These are phyloP conservation scores for Apostichopus californicus DNA, from an alignment of 35 echinoderm and acorn worm species.

Conservation along the genomic window DNA sequence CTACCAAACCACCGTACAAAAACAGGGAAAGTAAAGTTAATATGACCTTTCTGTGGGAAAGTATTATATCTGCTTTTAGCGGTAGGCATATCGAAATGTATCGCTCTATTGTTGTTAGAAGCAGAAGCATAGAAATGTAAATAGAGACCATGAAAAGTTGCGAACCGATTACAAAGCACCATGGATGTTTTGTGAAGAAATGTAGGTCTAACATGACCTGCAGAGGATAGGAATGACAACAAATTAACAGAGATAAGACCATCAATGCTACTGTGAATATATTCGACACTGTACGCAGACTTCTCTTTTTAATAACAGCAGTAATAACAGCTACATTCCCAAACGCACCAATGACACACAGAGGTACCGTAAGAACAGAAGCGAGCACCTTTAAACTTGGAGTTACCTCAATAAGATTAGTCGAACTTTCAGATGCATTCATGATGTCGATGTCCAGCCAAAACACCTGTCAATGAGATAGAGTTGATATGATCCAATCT, in stretches of 20 bases:
- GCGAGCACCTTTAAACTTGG: slow-evolving; percentile 2
- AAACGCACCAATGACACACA: slow-evolving; percentile 10
- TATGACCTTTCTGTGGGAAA: slow-evolving; percentile 8
- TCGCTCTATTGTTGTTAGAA: slow-evolving; percentile 33
- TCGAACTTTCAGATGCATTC: background rate
- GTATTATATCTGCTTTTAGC: slow-evolving; percentile 1
- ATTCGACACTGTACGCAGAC: slow-evolving; percentile 5
- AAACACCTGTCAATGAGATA: too few relatives aligned
- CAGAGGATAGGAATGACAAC: slow-evolving; percentile 8
- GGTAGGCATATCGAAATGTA: slow-evolving; percentile 40
- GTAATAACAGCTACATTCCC: slow-evolving; percentile 12
- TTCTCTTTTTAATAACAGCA: background rate
- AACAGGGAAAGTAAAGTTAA: background rate
- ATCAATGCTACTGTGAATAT: slow-evolving; percentile 26
- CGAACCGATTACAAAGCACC: slow-evolving; percentile 31
- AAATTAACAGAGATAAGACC: background rate
- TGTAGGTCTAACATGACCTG: slow-evolving; percentile 27
- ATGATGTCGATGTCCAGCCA: background rate
- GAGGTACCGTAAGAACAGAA: background rate
- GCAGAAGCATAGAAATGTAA: slow-evolving; percentile 7
- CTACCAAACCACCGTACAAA: background rate
- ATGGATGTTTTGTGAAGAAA: slow-evolving; percentile 11
- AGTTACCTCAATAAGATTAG: background rate
- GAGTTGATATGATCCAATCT: too few relatives aligned
- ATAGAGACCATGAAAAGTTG: slow-evolving; percentile 1